These are phyloP conservation scores for Sterrhoptilus dennistouni DNA, from an alignment of 2,113 vertebrate genomes.

Conservation along the genomic window DNA sequence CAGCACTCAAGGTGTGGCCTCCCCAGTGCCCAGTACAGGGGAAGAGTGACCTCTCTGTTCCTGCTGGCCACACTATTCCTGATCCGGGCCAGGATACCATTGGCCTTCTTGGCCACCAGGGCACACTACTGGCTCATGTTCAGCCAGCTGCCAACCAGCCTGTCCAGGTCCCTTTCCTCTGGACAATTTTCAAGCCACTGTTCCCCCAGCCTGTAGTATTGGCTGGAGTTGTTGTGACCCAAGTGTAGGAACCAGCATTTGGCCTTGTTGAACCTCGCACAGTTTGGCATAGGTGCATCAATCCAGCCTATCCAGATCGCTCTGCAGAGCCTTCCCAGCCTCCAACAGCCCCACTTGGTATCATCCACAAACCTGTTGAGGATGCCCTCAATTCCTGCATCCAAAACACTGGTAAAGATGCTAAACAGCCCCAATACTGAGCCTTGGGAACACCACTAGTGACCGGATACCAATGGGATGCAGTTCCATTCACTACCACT, in stretches of 20 bases:
- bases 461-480: background rate
- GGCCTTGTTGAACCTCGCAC: background rate
- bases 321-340: background rate
- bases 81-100: background rate
- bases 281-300: background rate
- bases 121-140: background rate
- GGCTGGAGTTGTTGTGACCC: too few relatives aligned
- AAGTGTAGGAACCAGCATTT: background rate
- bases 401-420: background rate
- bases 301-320: too few relatives aligned
- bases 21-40: background rate
- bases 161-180: background rate
- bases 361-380: background rate
- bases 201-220: background rate
- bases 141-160: background rate
- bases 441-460: background rate
- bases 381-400: background rate
- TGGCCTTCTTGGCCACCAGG: background rate
- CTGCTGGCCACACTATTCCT: background rate
- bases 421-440: background rate
- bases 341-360: background rate
- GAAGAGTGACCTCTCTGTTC: background rate
- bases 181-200: background rate
- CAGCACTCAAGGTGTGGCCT: background rate
- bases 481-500: background rate